A percentile compares a stretch with the other conserved stretches of the same genome.
phyloP scores from a whole-genome alignment of 1,140 invertebrate genomes.

The Chymomyza costata region DNA sequence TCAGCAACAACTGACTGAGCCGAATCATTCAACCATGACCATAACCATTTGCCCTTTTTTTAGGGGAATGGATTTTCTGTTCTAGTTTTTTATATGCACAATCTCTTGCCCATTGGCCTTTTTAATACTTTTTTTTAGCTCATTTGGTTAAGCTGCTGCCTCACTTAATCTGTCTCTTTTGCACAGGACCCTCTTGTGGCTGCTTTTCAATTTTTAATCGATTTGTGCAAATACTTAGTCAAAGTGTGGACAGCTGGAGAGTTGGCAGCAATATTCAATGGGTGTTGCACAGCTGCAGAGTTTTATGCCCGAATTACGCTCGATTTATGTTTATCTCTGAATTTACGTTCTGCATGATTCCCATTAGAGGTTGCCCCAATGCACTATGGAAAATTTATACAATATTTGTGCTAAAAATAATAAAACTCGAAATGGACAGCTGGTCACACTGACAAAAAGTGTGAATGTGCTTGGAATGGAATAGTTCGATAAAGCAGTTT shows the following conservation, averaged over 20 bases:
- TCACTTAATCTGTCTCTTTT: conserved; percentile 7
- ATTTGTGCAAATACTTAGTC: conserved; percentile 39
- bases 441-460: too few relatives aligned
- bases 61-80: neutral
- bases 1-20: neutral
- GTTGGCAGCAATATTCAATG: too few relatives aligned
- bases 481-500: too few relatives aligned
- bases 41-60: neutral
- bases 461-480: too few relatives aligned
- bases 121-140: neutral
- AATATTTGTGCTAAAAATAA: too few relatives aligned
- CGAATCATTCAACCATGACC: neutral
- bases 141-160: neutral
- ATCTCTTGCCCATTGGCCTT: too few relatives aligned
- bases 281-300: conserved; percentile 45
- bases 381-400: too few relatives aligned
- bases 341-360: conserved; percentile 53
- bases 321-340: conserved; percentile 70
- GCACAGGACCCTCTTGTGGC: conserved; percentile 20
- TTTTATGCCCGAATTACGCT: conserved; percentile 62
- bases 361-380: too few relatives aligned
- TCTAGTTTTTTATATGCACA: neutral
- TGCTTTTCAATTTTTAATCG: conserved; percentile 65
- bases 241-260: conserved; percentile 38
- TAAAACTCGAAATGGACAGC: too few relatives aligned